Conservation (phyloP, 2,113 vertebrate species). For the Pygoscelis adeliae region DNA sequence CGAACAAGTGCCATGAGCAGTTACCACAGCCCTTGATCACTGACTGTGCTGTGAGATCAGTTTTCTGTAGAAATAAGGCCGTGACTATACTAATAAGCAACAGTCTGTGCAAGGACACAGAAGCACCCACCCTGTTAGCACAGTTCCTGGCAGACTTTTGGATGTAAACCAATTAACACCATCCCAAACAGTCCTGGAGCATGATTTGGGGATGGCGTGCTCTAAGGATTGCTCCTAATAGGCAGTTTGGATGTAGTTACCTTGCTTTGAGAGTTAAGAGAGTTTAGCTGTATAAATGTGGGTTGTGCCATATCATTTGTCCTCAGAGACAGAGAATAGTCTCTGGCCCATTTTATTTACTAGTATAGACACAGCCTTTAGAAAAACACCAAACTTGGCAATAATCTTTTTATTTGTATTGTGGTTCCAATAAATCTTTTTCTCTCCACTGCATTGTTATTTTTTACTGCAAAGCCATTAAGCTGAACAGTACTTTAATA, state of each 20-base stretch:
- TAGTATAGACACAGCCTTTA: not conserved
- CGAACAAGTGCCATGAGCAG: not conserved
- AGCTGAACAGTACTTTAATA: slow-evolving; percentile 39
- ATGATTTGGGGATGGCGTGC: not conserved
- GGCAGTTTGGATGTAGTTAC: not conserved
- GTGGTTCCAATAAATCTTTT: slow-evolving; percentile 19
- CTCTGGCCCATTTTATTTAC: not conserved
- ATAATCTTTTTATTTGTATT: slow-evolving; percentile 21
- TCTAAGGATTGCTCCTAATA: not conserved
- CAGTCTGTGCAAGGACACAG: not conserved
- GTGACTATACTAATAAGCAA: not conserved
- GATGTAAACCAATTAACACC: not conserved
- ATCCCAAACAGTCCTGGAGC: not conserved
- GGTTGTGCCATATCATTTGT: not conserved
- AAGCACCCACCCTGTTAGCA: not conserved
- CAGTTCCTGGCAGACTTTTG: not conserved
- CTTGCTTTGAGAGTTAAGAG: not conserved
- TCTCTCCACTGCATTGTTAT: not conserved
- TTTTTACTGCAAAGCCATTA: slow-evolving; percentile 50
- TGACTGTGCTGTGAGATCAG: not conserved
- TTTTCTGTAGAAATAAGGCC: not conserved
- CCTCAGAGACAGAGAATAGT: not conserved
- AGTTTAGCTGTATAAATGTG: not conserved
- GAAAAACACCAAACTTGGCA: not conserved
- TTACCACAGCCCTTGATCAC: not conserved